Percentiles rank a stretch among this genome's conserved stretches.
phyloP scores from a whole-genome alignment of 2,113 vertebrate species.

The Campylomormyrus tamandua region DNA sequence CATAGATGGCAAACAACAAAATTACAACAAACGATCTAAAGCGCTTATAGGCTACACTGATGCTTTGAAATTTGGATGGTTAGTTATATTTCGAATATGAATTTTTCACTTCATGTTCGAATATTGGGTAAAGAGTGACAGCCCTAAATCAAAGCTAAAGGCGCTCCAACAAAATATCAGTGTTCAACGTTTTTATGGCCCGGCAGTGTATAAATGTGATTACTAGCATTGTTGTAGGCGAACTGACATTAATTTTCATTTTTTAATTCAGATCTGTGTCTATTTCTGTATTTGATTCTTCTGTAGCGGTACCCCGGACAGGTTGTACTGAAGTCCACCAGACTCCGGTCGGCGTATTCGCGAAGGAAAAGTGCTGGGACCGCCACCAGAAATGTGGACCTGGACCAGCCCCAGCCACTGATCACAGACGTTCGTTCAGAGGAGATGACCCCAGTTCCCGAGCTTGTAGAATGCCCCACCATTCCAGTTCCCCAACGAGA shows the following conservation, averaged over 20 bases:
- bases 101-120: no score
- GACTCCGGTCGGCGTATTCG: conserved; percentile 64
- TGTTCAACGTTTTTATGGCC: no score
- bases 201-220: no score
- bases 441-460: conserved; percentile 40
- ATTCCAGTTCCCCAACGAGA: conserved; percentile 42
- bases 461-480: conserved; percentile 50
- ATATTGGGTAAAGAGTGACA: no score
- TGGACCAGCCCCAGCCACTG: conserved; percentile 56
- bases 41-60: no score
- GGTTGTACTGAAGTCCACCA: conserved; percentile 86
- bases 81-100: no score
- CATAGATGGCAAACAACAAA: no score
- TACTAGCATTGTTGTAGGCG: not conserved
- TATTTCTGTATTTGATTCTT: not conserved
- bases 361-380: conserved; percentile 58
- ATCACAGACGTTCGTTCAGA: conserved; percentile 62
- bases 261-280: not conserved
- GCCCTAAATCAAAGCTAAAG: no score
- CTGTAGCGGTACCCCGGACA: conserved; percentile 85
- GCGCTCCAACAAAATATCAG: no score
- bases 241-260: not conserved
- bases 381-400: conserved; percentile 29
- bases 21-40: no score
- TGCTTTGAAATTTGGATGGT: no score